Percentiles rank a stretch among this genome's conserved stretches.
These are phyloP conservation scores for Acrocera orbiculus DNA, from an alignment of 2,888 invertebrate genomes.

Conservation along the genomic window DNA sequence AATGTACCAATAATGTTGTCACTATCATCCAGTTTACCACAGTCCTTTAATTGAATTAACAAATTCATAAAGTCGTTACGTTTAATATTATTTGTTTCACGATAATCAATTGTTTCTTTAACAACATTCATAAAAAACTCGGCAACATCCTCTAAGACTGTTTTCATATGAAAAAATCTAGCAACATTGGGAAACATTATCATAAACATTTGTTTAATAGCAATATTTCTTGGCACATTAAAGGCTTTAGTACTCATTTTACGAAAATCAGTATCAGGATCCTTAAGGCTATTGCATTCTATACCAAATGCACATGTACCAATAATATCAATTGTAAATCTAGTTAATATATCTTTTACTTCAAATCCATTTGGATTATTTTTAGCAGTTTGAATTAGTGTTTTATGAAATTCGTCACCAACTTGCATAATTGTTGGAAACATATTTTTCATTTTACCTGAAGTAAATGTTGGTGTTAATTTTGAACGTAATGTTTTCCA, in stretches of 20 bases:
- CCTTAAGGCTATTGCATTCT: conserved; percentile 29
- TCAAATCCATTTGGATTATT: conserved; percentile 27
- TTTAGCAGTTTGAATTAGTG: not conserved
- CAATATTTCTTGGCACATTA: conserved; percentile 13
- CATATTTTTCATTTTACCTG: conserved; percentile 30
- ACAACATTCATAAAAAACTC: conserved; percentile 27
- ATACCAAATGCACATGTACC: conserved; percentile 34
- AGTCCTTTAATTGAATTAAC: conserved; percentile 16
- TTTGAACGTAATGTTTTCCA: conserved; percentile 31
- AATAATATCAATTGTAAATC: conserved; percentile 35
- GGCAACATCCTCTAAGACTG: conserved; percentile 15
- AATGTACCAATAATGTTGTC: not conserved
- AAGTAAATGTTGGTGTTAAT: conserved; percentile 29
- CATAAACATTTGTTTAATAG: conserved; percentile 1
- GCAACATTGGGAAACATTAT: conserved; percentile 4
- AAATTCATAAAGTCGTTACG: conserved; percentile 19
- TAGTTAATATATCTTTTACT: conserved; percentile 28
- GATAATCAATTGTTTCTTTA: conserved; percentile 16
- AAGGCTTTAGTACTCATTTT: conserved; percentile 15
- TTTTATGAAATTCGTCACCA: conserved; percentile 5
- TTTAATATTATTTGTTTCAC: conserved; percentile 15
- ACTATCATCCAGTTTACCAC: no score
- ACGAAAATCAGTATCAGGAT: conserved; percentile 25
- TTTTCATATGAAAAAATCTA: conserved; percentile 1
- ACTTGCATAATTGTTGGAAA: conserved; percentile 19